phyloP scores from a whole-genome alignment of 2,113 vertebrate species.

The Azemiops feae region DNA sequence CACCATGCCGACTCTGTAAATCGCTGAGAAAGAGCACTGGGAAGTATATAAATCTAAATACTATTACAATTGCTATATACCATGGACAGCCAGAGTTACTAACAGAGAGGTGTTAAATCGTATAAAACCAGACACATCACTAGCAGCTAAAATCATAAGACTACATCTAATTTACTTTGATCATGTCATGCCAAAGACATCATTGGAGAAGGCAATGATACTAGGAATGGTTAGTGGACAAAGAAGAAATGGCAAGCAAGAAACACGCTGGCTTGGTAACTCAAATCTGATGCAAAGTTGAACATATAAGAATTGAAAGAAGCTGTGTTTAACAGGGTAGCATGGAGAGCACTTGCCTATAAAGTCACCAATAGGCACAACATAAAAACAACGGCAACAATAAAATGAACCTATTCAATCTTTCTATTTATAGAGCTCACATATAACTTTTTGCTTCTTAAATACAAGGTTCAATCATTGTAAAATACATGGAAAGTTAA shows the following conservation, averaged over 20 bases:
- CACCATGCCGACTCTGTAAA: too few species aligned
- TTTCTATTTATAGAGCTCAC: background rate
- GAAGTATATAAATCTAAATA: too few species aligned
- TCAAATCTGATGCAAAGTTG: background rate
- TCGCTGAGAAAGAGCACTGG: too few species aligned
- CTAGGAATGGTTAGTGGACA: background rate
- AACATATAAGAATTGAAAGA: too few species aligned
- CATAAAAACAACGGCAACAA: background rate
- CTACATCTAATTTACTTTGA: background rate
- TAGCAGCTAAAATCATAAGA: background rate
- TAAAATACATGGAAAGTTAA: background rate
- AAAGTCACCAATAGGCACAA: background rate
- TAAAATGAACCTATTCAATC: background rate
- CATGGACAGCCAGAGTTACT: background rate
- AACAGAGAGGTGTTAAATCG: background rate
- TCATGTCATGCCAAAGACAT: background rate
- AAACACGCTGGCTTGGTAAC: background rate
- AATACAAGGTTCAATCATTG: background rate
- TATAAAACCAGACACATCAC: background rate
- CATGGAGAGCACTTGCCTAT: too few species aligned
- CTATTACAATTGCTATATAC: background rate
- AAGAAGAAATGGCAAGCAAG: background rate
- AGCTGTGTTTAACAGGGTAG: too few species aligned
- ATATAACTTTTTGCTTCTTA: background rate
- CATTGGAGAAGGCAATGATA: background rate